Evolutionary conservation across 2,113 vertebrate species (phyloP).

Genomic region (Athene noctua): DNA sequence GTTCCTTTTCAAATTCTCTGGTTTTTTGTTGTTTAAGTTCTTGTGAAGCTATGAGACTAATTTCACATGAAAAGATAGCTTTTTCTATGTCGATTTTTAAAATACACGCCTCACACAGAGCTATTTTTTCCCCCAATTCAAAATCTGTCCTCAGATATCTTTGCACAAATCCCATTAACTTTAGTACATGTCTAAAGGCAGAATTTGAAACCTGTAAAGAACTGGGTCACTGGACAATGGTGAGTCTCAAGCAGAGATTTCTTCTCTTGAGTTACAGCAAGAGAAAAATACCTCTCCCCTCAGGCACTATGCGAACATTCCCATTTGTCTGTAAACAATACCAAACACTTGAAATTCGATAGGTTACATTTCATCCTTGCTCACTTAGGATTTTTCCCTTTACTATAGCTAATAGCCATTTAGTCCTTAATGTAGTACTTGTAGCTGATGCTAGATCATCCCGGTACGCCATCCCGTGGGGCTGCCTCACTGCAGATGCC

Average conservation of each 20-base stretch:
- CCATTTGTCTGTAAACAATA: slow-evolving; percentile 22
- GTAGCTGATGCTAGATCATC: neutral
- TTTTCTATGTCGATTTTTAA: neutral
- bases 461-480: neutral
- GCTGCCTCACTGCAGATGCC: neutral
- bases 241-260: neutral
- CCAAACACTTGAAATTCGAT: neutral
- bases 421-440: neutral
- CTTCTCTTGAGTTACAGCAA: neutral
- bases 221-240: slow-evolving; percentile 43
- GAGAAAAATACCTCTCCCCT: neutral
- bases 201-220: slow-evolving; percentile 11
- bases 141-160: neutral
- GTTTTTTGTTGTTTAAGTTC: neutral
- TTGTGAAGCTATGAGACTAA: neutral
- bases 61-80: neutral
- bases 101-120: neutral
- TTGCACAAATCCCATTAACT: slow-evolving; percentile 34
- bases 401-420: neutral
- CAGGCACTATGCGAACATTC: neutral
- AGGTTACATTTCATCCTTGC: neutral
- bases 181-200: neutral
- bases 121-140: neutral
- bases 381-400: neutral
- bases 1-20: neutral